Base-by-base conservation (phyloP, 2,113 vertebrate species). In the Gymnocephalus cernua region DNA sequence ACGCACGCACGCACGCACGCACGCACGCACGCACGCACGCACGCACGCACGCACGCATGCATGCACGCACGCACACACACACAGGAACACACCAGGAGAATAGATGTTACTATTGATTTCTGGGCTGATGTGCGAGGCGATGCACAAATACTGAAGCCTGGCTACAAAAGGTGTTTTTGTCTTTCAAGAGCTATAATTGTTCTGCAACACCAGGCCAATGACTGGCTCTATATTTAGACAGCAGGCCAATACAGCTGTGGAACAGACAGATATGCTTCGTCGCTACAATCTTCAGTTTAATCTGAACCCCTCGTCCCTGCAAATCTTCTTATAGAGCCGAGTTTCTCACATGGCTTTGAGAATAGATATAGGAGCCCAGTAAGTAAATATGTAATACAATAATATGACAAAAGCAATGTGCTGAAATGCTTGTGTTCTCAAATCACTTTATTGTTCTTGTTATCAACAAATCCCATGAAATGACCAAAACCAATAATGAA, bases 81-180 rank as follows among this genome's bases (percentile, higher is more conserved):
- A 64, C 75, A 75, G 1, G 9, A 38, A 65, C 82, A 77, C 82
- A 87, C 62, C 79, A 73, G 77, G 73, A 91, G 79, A 91, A 82
- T 80, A 44, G 83, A 80, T 89, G 88, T 91, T 82, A 64, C 88
- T 90, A 95, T 94, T 91, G 94, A 95, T 95, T 93, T 89, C 78
- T 85, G 79, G 59, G 69, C 66, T 63, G 83, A 93, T 83, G 93
- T 91, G 92, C 38, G 84, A 95, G 91, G 93, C 83, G 1, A 53
- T 19, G 68, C 86, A 84, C 83, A 86, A 87, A 90, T 75, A 80
- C 87, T 79, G 81, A 64, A 67, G 79, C 73, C 16, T 1, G 14
- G 59, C 47, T 32, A 82, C 85, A 76, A 91, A 92, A 91, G 91
- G 85, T 91, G 91, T 91, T 93, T 88, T 88, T 91, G 87, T 91